Evolutionary conservation across 2,888 invertebrate genomes (phyloP).

Genomic region (Neuroscelio doddi): DNA sequence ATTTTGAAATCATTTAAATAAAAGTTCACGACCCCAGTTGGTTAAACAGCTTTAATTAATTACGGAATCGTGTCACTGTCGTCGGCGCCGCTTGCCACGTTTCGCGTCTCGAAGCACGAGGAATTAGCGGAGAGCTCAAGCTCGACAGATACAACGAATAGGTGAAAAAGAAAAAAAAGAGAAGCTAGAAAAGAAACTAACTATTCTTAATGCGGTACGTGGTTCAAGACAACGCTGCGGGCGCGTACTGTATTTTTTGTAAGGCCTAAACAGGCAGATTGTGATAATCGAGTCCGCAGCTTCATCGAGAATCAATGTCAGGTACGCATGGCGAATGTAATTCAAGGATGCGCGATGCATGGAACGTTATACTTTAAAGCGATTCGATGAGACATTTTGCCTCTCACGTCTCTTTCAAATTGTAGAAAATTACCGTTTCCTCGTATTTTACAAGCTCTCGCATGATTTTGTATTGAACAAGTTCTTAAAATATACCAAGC

Average conservation of each 20-base stretch:
- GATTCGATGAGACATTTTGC: slow-evolving; percentile 23
- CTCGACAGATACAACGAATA: slow-evolving; percentile 41
- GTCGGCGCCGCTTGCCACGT: slow-evolving; percentile 26
- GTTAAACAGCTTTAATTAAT: slow-evolving; percentile 26
- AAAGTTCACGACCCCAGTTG: slow-evolving; percentile 1
- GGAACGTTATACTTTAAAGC: slow-evolving; percentile 30
- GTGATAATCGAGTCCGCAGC: slow-evolving; percentile 70
- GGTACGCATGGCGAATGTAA: slow-evolving; percentile 28
- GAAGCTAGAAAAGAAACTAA: slow-evolving; percentile 14
- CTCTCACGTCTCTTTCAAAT: not conserved
- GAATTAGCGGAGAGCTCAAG: slow-evolving; percentile 21
- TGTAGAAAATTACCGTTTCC: not conserved
- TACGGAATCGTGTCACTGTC: slow-evolving; percentile 14
- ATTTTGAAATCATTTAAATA: slow-evolving; percentile 13
- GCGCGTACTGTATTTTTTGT: slow-evolving; percentile 70
- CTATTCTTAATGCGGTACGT: slow-evolving; percentile 38
- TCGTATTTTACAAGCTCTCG: too few species aligned
- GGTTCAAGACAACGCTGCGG: slow-evolving; percentile 56
- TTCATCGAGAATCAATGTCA: slow-evolving; percentile 55
- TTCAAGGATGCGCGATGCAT: slow-evolving; percentile 34
- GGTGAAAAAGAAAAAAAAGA: slow-evolving; percentile 14
- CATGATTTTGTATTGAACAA: too few species aligned
- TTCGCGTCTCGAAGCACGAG: slow-evolving; percentile 8
- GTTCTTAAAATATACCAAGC: too few species aligned
- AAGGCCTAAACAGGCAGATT: slow-evolving; percentile 69